Base-by-base conservation (phyloP, 2,888 invertebrate species). In the Drosophila pegasa region DNA sequence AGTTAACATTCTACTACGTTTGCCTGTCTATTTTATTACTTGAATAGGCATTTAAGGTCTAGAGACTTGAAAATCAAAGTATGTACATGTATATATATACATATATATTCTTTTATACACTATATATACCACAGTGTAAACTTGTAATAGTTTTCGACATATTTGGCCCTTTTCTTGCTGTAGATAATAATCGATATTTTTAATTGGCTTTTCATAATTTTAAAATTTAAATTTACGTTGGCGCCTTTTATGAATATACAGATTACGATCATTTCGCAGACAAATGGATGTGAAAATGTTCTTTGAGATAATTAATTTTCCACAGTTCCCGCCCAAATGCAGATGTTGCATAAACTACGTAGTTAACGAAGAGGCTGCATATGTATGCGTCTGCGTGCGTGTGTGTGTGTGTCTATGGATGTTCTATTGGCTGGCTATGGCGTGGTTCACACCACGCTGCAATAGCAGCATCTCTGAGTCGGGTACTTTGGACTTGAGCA, bases 151-250 rank as follows among this genome's bases (percentile, higher is more conserved):
- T 12, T 12, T 31, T 31, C 12, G 3, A 12, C 12, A 12, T 31
- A 2, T 31, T 12, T 25, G n/a, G n/a, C n/a, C n/a, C 1, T 29
- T 29, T 35, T 8, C 37, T 37, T 16, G 16, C 37, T 16, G 6
- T 35, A n/a, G 35, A 16, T 35, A 16, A 35, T 35, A 35, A 35
- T 35, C 35, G 35, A 35, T n/a, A 35, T 35, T 35, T 35, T 35
- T 0, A n/a, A n/a, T n/a, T 35, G n/a, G 35, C 7, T 2, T 35
- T 35, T 35, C 35, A 35, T 7, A 35, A 35, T 3, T 35, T 8
- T n/a, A 16, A 35, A 35, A 16, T 35, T 35, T 2, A 35, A n/a
- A n/a, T 35, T 35, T 2, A 35, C 7, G 8, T 35, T 0, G 35
- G n/a, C 16, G 8, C n/a, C 16, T 16, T 14, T 2, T 37, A 37